Evolutionary conservation across 2,888 invertebrate genomes (phyloP).

Genomic region (Hyppa rectilinea): DNA sequence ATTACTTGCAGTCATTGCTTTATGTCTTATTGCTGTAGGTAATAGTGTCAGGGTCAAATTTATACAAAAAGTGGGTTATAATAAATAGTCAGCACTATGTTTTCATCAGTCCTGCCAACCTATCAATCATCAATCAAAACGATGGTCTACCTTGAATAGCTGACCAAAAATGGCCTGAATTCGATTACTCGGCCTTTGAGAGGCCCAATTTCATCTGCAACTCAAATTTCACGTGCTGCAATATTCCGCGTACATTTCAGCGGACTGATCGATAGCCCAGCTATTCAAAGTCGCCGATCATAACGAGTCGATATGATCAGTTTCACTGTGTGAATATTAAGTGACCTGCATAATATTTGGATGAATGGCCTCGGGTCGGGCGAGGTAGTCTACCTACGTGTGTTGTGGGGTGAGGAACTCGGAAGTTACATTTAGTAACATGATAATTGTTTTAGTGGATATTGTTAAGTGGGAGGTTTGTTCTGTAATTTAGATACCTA

Average conservation of each 20-base stretch:
- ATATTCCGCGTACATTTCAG: conserved; percentile 56
- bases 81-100: neutral
- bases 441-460: neutral
- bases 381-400: neutral
- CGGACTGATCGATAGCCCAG: conserved; percentile 44
- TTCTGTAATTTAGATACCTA: neutral
- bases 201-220: conserved; percentile 53
- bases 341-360: conserved; percentile 41
- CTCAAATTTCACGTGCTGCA: conserved; percentile 56
- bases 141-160: conserved; percentile 23
- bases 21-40: neutral
- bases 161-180: conserved; percentile 53
- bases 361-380: neutral
- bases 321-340: conserved; percentile 57
- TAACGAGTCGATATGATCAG: conserved; percentile 60
- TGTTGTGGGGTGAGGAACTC: neutral
- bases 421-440: neutral
- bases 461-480: neutral
- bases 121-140: conserved; percentile 27
- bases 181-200: conserved; percentile 62
- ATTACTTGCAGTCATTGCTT: neutral
- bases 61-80: neutral
- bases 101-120: neutral
- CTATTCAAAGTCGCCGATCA: conserved; percentile 52
- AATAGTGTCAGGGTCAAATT: neutral